Evolutionary conservation across 2,797 vertebrate genomes (phyloP), one percentile per base, ranked within the genome.

Genomic region (Chiroxiphia lanceolata): DNA sequence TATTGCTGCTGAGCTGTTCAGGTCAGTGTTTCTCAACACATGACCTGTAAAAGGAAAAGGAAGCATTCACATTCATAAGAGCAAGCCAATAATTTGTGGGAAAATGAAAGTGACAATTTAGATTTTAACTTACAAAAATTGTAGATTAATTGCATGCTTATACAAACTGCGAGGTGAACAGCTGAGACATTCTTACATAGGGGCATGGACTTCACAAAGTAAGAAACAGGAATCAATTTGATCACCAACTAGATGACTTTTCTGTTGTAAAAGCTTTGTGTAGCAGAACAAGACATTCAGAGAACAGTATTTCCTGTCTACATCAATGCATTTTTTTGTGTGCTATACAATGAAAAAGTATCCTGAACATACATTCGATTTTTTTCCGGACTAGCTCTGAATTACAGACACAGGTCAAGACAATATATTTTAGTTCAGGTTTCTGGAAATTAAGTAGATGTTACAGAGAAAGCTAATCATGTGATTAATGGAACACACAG

Each of bases 171-270:
- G 33, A 17, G 20, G 26, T 38, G 74, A 87, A 69, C 4, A 34
- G 11, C 2, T 50, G 10, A 81, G 45, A 69, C 0, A 56, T 15
- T 56, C 21, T 74, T 45, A 34, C 3, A 21, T 1, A 6, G 9
- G 50, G 15, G 8, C 6, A 76, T 7, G 3, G 22, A 67, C 45
- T 67, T 56, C 65, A 81, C 15, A 22, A 5, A 68, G 19, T 6
- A 71, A 68, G 29, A 81, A 45, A 68, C 2, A 65, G 7, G 18
- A 56, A 64, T 53, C 25, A 15, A 33, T 71, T 60, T 80, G 23
- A 65, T 40, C 31, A 51, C 34, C 23, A 81, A 53, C 13, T 36
- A 40, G 4, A 34, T 54, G 5, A 36, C 26, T 57, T 68, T 11
- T 60, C 33, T 25, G 6, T 11, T 44, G 27, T 36, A 69, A 78